Evolutionary conservation across 2,888 invertebrate genomes (phyloP).

Genomic region (Zygogramma bicolorata): DNA sequence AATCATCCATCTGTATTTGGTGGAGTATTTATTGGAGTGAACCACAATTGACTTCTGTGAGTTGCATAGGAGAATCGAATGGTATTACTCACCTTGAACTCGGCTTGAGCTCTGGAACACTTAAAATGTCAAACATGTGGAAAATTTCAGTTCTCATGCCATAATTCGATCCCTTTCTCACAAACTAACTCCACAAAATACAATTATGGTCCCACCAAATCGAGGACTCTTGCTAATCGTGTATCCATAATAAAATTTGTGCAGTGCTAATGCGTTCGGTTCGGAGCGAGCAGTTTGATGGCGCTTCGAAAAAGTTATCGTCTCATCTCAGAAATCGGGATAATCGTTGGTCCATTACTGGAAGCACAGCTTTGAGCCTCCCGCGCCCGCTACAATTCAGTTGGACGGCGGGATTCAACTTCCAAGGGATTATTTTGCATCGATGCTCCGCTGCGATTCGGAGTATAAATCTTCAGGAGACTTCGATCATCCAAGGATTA

Average conservation of each 20-base stretch:
- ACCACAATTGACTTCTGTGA: too few relatives aligned
- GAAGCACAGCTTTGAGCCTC: constrained; percentile 56
- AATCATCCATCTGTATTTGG: too few relatives aligned
- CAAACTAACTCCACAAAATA: background rate
- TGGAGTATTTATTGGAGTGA: too few relatives aligned
- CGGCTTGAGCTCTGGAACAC: background rate
- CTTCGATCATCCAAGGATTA: constrained; percentile 48
- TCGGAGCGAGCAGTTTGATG: constrained; percentile 53
- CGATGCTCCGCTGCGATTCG: constrained; percentile 53
- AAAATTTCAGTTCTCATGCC: too few relatives aligned
- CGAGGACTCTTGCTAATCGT: background rate
- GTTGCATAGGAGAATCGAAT: too few relatives aligned
- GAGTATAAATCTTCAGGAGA: constrained; percentile 5
- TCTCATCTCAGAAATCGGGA: constrained; percentile 61
- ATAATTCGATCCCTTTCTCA: background rate
- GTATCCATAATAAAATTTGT: constrained; percentile 41
- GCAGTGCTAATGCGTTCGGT: constrained; percentile 49
- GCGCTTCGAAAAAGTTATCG: constrained; percentile 57
- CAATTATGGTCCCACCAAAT: background rate
- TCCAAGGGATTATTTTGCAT: constrained; percentile 59
- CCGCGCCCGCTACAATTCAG: constrained; percentile 53
- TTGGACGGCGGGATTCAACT: constrained; percentile 52
- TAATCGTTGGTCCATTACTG: constrained; percentile 64
- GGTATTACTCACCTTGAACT: too few relatives aligned
- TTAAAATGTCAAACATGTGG: too few relatives aligned